Evolutionary conservation across 2,113 vertebrate genomes (phyloP), one percentile per base, ranked within the genome.

Genomic region (Chaenogobius annularis): DNA sequence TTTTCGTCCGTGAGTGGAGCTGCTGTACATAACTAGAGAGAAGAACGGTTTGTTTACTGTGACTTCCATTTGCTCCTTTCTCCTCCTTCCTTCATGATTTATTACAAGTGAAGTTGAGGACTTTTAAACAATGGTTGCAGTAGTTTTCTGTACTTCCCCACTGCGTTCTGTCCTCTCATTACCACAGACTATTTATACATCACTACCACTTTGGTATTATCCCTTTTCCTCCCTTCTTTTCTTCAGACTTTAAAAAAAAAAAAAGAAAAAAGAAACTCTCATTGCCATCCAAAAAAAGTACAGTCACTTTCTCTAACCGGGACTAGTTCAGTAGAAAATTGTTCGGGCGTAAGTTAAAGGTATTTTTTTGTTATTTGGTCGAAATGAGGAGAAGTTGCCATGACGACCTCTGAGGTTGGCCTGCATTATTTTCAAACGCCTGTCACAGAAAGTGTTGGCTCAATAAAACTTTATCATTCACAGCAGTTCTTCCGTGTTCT

Each of bases 391-490:
- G 61, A 26, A 5, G 79, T 85, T 89, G 73, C 93, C 80, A 72
- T 91, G 82, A 85, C 78, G 91, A 90, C 87, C 64, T 46, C 15
- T 7, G 20, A 68, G 83, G 59, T 73, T 74, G 85, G 81, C 89
- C 72, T 73, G 79, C 69, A 85, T 72, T 55, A 5, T 73, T 71
- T 35, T 83, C 69, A 55, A 23, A 72, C 19, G 66, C 81, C 66
- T 68, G 78, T 80, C 83, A 80, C 79, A 4, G 55, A 70, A 77
- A 83, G 79, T 80, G 72, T 65, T 83, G 70, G 77, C 75, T 88
- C 78, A 92, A 74, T 78, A 68, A 92, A 91, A 78, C 68, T 78
- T 90, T 90, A 85, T 85, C 81, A 74, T 20, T 77, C 84, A 77
- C 66, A 43, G 47, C 83, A 74, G 73, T 87, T 77, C 74, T 78